Base-by-base conservation (phyloP, 2,113 vertebrate species). In the Myrmophylax atrothorax region DNA sequence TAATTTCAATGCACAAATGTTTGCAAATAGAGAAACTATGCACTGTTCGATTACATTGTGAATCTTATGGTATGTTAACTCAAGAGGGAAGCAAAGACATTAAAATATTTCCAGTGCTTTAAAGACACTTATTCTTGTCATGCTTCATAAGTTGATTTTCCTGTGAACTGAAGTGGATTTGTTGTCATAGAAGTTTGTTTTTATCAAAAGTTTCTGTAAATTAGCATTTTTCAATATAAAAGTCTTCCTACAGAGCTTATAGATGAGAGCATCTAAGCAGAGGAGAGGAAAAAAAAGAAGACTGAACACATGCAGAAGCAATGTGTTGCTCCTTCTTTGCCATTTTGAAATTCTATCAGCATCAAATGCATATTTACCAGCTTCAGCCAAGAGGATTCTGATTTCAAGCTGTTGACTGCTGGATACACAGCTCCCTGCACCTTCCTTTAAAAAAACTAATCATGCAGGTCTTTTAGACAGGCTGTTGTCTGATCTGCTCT, bases 401-500 rank as follows among this genome's bases (percentile, higher is more conserved):
- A 35, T 86, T 87, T 70, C 44, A 79, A 68, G 49, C 66, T 78
- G 47, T 22, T 78, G 53, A 25, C 58, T 87, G 52, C 89, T 28
- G 44, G 38, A 53, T 40, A 6, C 1, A 0, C 0, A 1, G 33
- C 44, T 60, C 20, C 24, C 58, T 77, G 37, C 3, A 44, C 33
- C 42, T 81, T 80, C 25, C 33, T 84, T 56, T 59, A 35, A 23
- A 79, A 49, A n/a, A 52, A 9, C 23, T 26, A 28, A 24, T 59
- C 0, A 0, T 7, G 12, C 50, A 63, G 26, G 25, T 77, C 28
- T 33, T 46, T 0, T 2, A 67, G 77, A 58, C 37, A 60, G n/a
- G 62, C 75, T 94, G 42, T 50, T 79, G 2, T 63, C 47, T 31
- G 60, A 63, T 67, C 47, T 52, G 62, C 24, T 70, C 38, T 60